phyloP scores from a whole-genome alignment of 2,113 vertebrate genomes.

The Crotalus helleri region DNA sequence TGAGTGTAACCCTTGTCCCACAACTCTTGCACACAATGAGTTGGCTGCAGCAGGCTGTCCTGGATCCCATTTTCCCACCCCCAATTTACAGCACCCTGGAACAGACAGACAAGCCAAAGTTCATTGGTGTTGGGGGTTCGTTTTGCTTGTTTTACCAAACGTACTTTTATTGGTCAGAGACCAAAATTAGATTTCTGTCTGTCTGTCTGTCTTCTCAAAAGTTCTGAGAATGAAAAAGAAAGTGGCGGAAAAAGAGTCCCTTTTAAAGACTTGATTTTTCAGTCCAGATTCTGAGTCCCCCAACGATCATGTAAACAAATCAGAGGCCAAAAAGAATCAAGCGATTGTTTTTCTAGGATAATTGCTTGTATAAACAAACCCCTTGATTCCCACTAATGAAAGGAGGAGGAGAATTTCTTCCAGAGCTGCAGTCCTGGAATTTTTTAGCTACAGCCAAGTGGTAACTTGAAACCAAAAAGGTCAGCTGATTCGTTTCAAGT shows the following conservation, averaged over 20 bases:
- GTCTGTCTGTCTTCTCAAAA: neutral
- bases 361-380: neutral
- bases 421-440: neutral
- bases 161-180: neutral
- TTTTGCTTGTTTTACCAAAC: neutral
- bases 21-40: too few species aligned
- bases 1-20: too few species aligned
- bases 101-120: neutral
- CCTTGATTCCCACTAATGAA: neutral
- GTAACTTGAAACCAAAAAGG: neutral
- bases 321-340: neutral
- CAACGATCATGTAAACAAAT: neutral
- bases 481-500: constrained; percentile 14
- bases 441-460: constrained; percentile 22
- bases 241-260: neutral
- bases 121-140: neutral
- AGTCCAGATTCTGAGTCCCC: neutral
- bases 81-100: neutral
- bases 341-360: neutral
- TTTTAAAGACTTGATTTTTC: neutral
- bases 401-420: constrained; percentile 20
- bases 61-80: neutral
- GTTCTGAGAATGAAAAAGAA: neutral
- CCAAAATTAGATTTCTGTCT: neutral
- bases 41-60: neutral